These are phyloP conservation scores for Tapirus indicus DNA, from an alignment of 2,797 vertebrate species.

Conservation along the genomic window DNA sequence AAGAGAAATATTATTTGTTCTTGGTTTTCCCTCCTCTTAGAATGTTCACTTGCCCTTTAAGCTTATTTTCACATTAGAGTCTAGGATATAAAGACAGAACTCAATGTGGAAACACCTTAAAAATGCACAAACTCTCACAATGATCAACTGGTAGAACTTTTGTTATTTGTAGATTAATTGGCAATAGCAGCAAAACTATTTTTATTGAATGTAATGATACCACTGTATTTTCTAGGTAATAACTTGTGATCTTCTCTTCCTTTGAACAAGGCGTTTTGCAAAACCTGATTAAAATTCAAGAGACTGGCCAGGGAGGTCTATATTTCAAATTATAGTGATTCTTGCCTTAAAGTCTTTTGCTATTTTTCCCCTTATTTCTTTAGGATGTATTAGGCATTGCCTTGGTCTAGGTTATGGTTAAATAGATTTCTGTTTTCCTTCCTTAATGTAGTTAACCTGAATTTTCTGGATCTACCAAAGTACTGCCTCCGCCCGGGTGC, in stretches of 20 bases:
- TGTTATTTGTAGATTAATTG: not conserved
- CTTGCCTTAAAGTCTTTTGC: not conserved
- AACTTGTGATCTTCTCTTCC: not conserved
- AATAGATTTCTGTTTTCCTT: constrained; percentile 72
- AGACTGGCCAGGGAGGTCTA: not conserved
- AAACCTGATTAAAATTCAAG: constrained; percentile 22
- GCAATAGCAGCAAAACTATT: not conserved
- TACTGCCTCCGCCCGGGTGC: constrained; percentile 55
- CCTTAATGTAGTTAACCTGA: constrained; percentile 75
- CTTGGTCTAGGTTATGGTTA: constrained; percentile 42
- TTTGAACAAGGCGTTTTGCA: not conserved
- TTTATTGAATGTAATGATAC: not conserved
- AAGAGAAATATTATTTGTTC: rapidly evolving
- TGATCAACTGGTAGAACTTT: not conserved
- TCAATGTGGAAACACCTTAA: not conserved
- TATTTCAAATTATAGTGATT: not conserved
- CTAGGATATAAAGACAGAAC: not conserved
- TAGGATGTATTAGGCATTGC: constrained; percentile 12
- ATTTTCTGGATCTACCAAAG: constrained; percentile 74
- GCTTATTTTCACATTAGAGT: not conserved
- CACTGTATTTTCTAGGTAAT: not conserved
- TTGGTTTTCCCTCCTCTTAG: not conserved
- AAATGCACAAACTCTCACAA: not conserved
- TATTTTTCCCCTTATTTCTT: not conserved
- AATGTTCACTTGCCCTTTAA: not conserved